Conservation (phyloP, 2,888 invertebrate genomes). For the Drosophila mercatorum region DNA sequence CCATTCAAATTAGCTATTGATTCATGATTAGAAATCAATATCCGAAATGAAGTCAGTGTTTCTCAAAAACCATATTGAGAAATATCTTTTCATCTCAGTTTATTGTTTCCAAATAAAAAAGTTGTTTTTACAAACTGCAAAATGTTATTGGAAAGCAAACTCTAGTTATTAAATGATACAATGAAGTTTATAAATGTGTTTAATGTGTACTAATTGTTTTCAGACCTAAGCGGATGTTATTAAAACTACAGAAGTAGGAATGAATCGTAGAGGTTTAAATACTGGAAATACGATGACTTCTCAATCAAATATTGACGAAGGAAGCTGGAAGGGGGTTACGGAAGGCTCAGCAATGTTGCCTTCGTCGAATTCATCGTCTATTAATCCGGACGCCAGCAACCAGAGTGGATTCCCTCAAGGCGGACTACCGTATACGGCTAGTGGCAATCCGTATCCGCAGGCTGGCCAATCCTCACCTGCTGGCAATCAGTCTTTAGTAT, state of each 20-base stretch:
- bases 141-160: conserved; percentile 5
- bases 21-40: background rate
- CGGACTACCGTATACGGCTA: conserved; percentile 85
- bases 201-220: conserved; percentile 18
- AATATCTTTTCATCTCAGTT: conserved; percentile 11
- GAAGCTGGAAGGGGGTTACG: conserved; percentile 93
- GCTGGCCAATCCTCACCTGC: conserved; percentile 91
- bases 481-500: conserved; percentile 87
- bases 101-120: conserved; percentile 7
- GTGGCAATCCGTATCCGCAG: conserved; percentile 88
- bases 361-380: conserved; percentile 89
- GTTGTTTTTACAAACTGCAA: background rate
- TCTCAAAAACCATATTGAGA: background rate
- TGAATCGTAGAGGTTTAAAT: conserved; percentile 90
- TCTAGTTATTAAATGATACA: background rate
- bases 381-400: conserved; percentile 87
- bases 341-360: conserved; percentile 86
- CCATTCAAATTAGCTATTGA: background rate
- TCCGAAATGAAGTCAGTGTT: background rate
- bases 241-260: conserved; percentile 86
- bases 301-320: conserved; percentile 91
- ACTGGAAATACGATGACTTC: conserved; percentile 87
- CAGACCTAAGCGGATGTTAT: conserved; percentile 63
- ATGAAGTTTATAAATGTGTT: background rate
- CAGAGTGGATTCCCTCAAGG: conserved; percentile 87